These are phyloP conservation scores for Branchipolynoe longqiensis DNA, from an alignment of 2,888 invertebrate genomes.

Conservation along the genomic window DNA sequence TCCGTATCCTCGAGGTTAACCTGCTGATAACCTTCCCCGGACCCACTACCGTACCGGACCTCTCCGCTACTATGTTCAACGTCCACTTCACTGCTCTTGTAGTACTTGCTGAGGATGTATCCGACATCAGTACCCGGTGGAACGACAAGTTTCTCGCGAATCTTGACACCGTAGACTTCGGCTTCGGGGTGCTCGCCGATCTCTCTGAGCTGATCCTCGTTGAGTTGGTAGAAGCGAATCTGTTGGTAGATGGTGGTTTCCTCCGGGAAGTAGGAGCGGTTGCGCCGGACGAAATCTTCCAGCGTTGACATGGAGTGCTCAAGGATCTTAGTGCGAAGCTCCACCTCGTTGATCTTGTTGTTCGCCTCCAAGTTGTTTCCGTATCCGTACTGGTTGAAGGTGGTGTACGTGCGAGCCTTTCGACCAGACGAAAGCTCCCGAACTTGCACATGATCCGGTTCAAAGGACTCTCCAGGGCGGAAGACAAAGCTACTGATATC, in stretches of 20 bases:
- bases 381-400: slow-evolving; percentile 21
- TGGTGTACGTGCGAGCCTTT: slow-evolving; percentile 62
- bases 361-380: slow-evolving; percentile 64
- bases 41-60: slow-evolving; percentile 1
- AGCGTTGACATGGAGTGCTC: slow-evolving; percentile 65
- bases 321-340: slow-evolving; percentile 62
- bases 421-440: slow-evolving; percentile 62
- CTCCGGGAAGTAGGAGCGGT: slow-evolving; percentile 68
- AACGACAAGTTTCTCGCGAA: slow-evolving; percentile 66
- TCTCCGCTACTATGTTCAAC: slow-evolving; percentile 52
- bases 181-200: slow-evolving; percentile 66
- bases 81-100: slow-evolving; percentile 60
- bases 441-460: slow-evolving; percentile 44
- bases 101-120: slow-evolving; percentile 61
- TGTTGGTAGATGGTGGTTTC: slow-evolving; percentile 67
- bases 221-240: slow-evolving; percentile 62
- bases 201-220: slow-evolving; percentile 62
- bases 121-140: slow-evolving; percentile 66
- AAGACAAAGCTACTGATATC: slow-evolving; percentile 30
- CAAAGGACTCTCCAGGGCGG: slow-evolving; percentile 41
- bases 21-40: neutral
- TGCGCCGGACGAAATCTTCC: slow-evolving; percentile 68
- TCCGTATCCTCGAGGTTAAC: neutral
- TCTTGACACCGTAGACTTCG: slow-evolving; percentile 67
- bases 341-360: slow-evolving; percentile 63